Conservation (phyloP, 2,113 vertebrate species). For the Myodes glareolus region DNA sequence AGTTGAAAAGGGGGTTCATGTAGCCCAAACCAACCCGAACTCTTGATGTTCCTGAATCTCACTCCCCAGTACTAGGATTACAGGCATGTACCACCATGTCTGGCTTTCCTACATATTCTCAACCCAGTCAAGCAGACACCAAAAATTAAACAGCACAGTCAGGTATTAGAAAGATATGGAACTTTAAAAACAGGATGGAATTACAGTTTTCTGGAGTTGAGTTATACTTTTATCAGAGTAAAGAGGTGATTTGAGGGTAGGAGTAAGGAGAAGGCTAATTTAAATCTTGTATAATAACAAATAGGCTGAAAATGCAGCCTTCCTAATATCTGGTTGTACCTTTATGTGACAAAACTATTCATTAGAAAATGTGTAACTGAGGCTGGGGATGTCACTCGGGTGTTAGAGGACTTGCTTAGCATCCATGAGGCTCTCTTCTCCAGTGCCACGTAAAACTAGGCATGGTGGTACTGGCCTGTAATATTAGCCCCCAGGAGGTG, state of each 20-base stretch:
- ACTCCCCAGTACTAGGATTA: not conserved
- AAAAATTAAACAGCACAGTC: not conserved
- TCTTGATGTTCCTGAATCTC: not conserved
- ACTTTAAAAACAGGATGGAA: not conserved
- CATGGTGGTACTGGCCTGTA: not conserved
- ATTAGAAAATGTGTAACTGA: not conserved
- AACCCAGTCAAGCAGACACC: not conserved
- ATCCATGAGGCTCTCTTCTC: not conserved
- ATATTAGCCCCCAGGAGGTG: not conserved
- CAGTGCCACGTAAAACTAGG: not conserved
- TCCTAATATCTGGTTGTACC: not conserved
- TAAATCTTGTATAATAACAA: not conserved
- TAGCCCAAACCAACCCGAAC: too few species aligned
- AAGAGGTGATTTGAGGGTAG: not conserved
- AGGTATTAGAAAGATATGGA: not conserved
- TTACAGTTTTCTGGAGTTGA: not conserved
- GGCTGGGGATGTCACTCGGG: not conserved
- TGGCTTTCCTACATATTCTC: not conserved
- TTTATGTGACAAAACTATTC: not conserved
- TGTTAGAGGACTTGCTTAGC: not conserved
- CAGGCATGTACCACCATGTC: not conserved
- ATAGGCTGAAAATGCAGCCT: not conserved
- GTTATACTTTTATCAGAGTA: not conserved
- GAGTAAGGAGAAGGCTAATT: not conserved
- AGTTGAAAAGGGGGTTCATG: not conserved